Evolutionary conservation across 2,797 vertebrate genomes (phyloP), one percentile per base, ranked within the genome.

Genomic region (Alexandromys oeconomus): DNA sequence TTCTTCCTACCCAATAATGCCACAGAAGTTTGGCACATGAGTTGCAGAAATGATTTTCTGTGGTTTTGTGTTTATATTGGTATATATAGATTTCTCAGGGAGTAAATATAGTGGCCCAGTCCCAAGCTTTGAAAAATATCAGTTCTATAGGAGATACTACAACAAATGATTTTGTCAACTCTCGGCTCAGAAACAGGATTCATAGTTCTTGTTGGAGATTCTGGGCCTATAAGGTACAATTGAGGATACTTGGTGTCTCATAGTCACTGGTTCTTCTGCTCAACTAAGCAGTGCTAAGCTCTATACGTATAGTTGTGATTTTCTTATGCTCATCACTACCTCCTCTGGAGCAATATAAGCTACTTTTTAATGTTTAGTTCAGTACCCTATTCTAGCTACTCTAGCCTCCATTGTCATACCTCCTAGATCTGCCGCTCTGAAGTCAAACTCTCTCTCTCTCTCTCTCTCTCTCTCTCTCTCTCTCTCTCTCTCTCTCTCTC

Each of bases 341-440:
- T 93, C 46, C 65, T 89, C 77, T 67, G 73, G 61, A 93, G 34
- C 15, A 67, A 31, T 0, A 0, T 19, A 73, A 95, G 77, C 77
- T n/a, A 88, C 84, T 67, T 91, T 81, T 77, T 87, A 80, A 51
- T 34, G 78, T 74, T n/a, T 89, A 91, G 34, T 31, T 93, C 23
- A 81, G 21, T 63, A 91, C 37, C 80, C 86, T 93, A 34, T 14
- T 71, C 69, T 63, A 92, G 95, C 90, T 63, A 94, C 91, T 17
- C 15, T 57, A 21, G 57, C 25, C 5, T 34, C n/a, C 54, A 51
- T 63, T 84, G 43, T 21, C 19, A 37, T 6, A 93, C 37, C 31
- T 69, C 34, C 61, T 61, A 14, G 46, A 77, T 25, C 9, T 51
- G n/a, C 61, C 23, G 29, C 78, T 94, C 23, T 84, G 92, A 93